phyloP scores from a whole-genome alignment of 2,888 invertebrate species.

The Melikaiella ostensackeni region DNA sequence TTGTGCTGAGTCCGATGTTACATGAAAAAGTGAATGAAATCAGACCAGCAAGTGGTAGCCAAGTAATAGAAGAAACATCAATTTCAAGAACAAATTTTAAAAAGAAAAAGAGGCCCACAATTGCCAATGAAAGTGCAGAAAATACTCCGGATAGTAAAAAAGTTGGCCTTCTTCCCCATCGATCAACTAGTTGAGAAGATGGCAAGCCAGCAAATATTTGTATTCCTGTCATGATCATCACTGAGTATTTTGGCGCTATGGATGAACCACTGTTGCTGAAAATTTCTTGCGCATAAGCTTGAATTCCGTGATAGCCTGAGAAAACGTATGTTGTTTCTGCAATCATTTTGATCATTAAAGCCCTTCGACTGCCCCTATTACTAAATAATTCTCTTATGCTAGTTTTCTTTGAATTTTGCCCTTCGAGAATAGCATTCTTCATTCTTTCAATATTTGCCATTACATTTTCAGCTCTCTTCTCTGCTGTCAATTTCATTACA shows the following conservation, averaged over 20 bases:
- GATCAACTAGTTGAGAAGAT: too few relatives aligned
- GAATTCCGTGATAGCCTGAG: conserved; percentile 81
- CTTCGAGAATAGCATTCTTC: neutral
- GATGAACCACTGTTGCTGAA: too few relatives aligned
- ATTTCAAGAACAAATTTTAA: too few relatives aligned
- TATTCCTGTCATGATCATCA: too few relatives aligned
- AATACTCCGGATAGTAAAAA: too few relatives aligned
- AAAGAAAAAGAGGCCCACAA: too few relatives aligned
- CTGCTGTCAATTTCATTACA: neutral
- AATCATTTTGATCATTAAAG: conserved; percentile 80
- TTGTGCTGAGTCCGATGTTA: conserved; percentile 82
- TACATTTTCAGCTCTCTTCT: neutral
- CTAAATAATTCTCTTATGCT: neutral
- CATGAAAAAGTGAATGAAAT: conserved; percentile 82
- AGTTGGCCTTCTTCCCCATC: too few relatives aligned
- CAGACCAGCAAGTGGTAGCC: conserved; percentile 75
- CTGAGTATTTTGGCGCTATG: too few relatives aligned
- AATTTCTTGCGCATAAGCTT: too few relatives aligned
- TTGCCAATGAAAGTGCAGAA: too few relatives aligned
- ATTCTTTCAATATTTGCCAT: neutral
- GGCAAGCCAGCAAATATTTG: too few relatives aligned
- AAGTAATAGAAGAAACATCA: too few relatives aligned
- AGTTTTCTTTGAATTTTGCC: neutral
- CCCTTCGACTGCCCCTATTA: conserved; percentile 78
- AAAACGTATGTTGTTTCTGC: conserved; percentile 81